phyloP scores from a whole-genome alignment of 1,140 invertebrate genomes.

The Drosophila sp. region DNA sequence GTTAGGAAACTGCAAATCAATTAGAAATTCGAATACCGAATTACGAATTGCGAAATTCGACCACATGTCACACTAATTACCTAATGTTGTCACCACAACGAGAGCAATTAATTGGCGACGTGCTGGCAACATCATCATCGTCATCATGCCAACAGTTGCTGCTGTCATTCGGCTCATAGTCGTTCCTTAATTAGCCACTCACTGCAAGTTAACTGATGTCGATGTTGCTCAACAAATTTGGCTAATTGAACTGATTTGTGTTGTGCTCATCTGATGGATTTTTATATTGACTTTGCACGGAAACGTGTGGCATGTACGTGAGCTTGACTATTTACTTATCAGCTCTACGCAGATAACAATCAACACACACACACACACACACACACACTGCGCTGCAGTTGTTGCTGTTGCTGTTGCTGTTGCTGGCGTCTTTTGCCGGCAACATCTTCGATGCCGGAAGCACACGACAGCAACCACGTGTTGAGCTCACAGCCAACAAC shows the following conservation, averaged over 20 bases:
- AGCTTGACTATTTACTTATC: slow-evolving; percentile 60
- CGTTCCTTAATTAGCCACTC: slow-evolving; percentile 58
- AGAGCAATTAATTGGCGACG: slow-evolving; percentile 77
- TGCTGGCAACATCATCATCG: slow-evolving; percentile 50
- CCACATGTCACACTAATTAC: slow-evolving; percentile 66
- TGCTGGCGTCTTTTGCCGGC: slow-evolving; percentile 27
- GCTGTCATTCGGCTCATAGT: slow-evolving; percentile 13
- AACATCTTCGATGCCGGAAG: slow-evolving; percentile 41
- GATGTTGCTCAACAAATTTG: slow-evolving; percentile 64
- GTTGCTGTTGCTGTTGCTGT: not conserved
- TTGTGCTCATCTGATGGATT: slow-evolving; percentile 65
- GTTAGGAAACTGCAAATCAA: slow-evolving; percentile 45
- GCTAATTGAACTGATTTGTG: slow-evolving; percentile 77
- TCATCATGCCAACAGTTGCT: slow-evolving; percentile 16
- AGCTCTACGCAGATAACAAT: slow-evolving; percentile 44
- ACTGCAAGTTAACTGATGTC: slow-evolving; percentile 1
- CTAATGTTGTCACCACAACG: slow-evolving; percentile 79
- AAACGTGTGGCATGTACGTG: slow-evolving; percentile 74
- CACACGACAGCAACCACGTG: slow-evolving; percentile 37
- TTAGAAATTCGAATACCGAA: too few relatives aligned
- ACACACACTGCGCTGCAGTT: slow-evolving; percentile 8
- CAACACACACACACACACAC: slow-evolving; percentile 36
- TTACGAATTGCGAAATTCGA: too few relatives aligned
- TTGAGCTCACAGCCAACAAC: slow-evolving; percentile 23
- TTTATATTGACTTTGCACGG: slow-evolving; percentile 73